Evolutionary conservation across 2,888 invertebrate species (phyloP).

Genomic region (Poecilobothrus nobilitatus): DNA sequence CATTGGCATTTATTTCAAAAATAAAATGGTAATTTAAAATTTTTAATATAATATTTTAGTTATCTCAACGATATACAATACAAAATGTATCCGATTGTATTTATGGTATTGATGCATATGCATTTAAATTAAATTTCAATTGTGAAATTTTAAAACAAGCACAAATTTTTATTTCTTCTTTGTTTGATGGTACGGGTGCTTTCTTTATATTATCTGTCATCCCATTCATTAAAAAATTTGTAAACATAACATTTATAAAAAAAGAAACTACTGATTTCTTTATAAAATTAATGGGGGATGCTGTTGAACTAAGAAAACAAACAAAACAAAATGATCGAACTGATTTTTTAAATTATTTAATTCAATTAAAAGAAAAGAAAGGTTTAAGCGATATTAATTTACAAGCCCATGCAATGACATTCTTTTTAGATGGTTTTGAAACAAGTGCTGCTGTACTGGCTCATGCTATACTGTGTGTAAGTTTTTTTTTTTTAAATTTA

Average conservation of each 20-base stretch:
- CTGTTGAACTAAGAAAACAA: slow-evolving; percentile 29
- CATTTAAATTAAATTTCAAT: slow-evolving; percentile 33
- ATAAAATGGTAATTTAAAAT: neutral
- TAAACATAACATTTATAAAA: slow-evolving; percentile 30
- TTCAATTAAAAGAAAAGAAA: slow-evolving; percentile 34
- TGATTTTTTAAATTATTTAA: slow-evolving; percentile 38
- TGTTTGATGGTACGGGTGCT: neutral
- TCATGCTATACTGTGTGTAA: slow-evolving; percentile 33
- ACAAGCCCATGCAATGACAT: slow-evolving; percentile 36
- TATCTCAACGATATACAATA: slow-evolving; percentile 38
- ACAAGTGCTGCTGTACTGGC: slow-evolving; percentile 34
- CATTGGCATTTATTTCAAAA: too few species aligned
- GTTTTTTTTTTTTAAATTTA: slow-evolving; percentile 3
- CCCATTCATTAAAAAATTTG: slow-evolving; percentile 24
- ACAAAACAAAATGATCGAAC: slow-evolving; percentile 28
- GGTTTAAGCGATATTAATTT: slow-evolving; percentile 27
- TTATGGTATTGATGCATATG: slow-evolving; percentile 43
- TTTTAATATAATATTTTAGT: slow-evolving; percentile 23
- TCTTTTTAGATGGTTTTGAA: slow-evolving; percentile 39
- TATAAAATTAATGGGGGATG: slow-evolving; percentile 28
- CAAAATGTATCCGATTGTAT: slow-evolving; percentile 45
- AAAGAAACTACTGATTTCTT: slow-evolving; percentile 52
- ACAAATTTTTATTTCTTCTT: slow-evolving; percentile 31
- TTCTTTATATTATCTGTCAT: neutral
- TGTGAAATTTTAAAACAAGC: slow-evolving; percentile 33